Evolutionary conservation across 2,113 vertebrate genomes (phyloP), one percentile per base, ranked within the genome.

Genomic region (Prietella phreatophila): DNA sequence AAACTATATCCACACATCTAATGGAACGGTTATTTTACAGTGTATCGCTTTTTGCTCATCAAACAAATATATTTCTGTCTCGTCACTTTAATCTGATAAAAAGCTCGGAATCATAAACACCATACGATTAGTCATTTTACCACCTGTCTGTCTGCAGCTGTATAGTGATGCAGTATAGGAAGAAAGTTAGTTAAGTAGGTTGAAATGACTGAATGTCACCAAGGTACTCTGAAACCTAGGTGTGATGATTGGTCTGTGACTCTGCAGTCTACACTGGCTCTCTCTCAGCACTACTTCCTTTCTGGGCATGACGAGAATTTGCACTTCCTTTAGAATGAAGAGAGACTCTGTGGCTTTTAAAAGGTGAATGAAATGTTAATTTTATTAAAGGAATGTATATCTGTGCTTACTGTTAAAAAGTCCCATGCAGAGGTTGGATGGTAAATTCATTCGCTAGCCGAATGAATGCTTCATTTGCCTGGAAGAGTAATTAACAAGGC

Each of bases 121-220:
- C 13, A 53, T 19, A 69, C 15, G 25, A n/a, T 47, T 42, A 20
- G 7, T 19, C 3, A 22, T 19, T 76, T 76, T 47, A 10, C 33
- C 69, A 47, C 11, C 9, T 42, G 47, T 53, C 7, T n/a, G 14
- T n/a, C 13, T 53, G 14, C 13, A 53, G 42, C 47, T 78, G 75
- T 47, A n/a, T n/a, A 27, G 42, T 53, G 22, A 75, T 47, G 20
- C 36, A 4, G 13, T 1, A 25, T 25, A n/a, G 15, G 25, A 53
- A 25, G 39, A 71, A 53, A 55, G 30, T 53, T 33, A 36, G 7
- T 53, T 84, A 61, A 78, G 42, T 25, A 19, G 30, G 30, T 22
- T 61, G 39, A 50, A 83, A 78, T 27, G 50, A 69, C 25, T 83
- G 36, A 78, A 65, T 56, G 75, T 67, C 69, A 73, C 69, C 39